Conservation (phyloP, 2,888 invertebrate species). For the Melikaiella ostensackeni region DNA sequence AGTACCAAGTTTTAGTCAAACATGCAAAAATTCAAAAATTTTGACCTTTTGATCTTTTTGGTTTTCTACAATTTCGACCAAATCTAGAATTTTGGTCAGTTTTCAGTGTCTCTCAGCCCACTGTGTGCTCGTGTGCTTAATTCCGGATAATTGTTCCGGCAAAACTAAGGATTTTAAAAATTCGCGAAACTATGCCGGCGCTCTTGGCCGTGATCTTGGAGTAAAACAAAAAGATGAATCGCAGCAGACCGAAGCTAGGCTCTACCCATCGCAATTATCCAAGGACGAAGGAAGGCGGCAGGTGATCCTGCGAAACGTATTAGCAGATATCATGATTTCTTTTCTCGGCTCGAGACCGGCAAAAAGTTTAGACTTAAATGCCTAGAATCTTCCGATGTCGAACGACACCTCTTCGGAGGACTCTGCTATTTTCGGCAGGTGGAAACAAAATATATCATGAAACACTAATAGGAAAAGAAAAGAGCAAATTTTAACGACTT, state of each 20-base stretch:
- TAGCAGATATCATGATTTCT: conserved; percentile 69
- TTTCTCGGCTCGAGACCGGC: conserved; percentile 62
- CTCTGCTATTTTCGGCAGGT: conserved; percentile 70
- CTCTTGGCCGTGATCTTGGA: conserved; percentile 45
- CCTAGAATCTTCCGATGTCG: conserved; percentile 64
- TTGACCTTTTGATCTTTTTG: too few species aligned
- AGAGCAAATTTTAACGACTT: conserved; percentile 47
- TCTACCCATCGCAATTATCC: conserved; percentile 69
- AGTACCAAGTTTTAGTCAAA: too few species aligned
- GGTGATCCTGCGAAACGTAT: conserved; percentile 71
- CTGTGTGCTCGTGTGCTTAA: conserved; percentile 53
- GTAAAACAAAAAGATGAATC: conserved; percentile 13
- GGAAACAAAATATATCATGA: conserved; percentile 70
- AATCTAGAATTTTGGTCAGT: too few species aligned
- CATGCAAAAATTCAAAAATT: too few species aligned
- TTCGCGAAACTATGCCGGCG: conserved; percentile 52
- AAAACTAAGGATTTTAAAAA: conserved; percentile 51
- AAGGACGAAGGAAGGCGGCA: conserved; percentile 72
- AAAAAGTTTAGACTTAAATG: conserved; percentile 71
- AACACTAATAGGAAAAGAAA: conserved; percentile 57
- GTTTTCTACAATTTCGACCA: too few species aligned
- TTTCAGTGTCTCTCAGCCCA: too few species aligned
- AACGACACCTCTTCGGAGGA: conserved; percentile 58
- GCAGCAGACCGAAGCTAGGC: conserved; percentile 35
- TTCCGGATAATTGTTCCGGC: conserved; percentile 50